Percentiles rank a stretch among this genome's conserved stretches.
Conservation (phyloP, 2,888 invertebrate species). For the Cistogaster globosa region DNA sequence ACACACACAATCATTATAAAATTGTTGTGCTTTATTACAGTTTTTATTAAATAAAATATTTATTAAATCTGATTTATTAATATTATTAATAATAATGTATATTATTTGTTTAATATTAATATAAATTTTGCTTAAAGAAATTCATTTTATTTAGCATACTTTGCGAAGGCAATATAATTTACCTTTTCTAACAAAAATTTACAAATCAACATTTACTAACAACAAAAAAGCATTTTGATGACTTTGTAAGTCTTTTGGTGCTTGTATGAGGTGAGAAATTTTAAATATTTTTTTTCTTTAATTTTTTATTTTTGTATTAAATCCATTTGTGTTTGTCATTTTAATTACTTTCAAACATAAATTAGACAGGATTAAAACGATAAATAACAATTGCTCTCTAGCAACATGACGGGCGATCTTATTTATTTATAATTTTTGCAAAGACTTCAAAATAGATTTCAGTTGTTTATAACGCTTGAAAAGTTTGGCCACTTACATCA, state of each 20-base stretch:
- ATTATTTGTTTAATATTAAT: slow-evolving; percentile 68
- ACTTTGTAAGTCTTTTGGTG: not conserved
- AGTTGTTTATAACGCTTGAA: too few relatives aligned
- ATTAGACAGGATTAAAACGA: too few relatives aligned
- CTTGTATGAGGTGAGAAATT: not conserved
- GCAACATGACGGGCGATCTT: too few relatives aligned
- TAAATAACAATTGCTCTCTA: too few relatives aligned
- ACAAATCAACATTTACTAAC: slow-evolving; percentile 65
- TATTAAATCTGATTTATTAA: slow-evolving; percentile 46
- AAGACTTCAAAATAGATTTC: too few relatives aligned
- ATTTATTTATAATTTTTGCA: too few relatives aligned
- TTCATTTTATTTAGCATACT: slow-evolving; percentile 66
- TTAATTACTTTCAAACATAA: not conserved
- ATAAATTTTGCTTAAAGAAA: slow-evolving; percentile 52
- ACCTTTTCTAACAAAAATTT: slow-evolving; percentile 52
- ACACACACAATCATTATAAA: slow-evolving; percentile 34
- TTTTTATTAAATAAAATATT: slow-evolving; percentile 28
- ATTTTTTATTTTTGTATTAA: not conserved
- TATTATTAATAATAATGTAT: slow-evolving; percentile 63
- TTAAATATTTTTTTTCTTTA: not conserved
- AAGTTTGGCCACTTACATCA: too few relatives aligned
- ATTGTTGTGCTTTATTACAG: slow-evolving; percentile 45
- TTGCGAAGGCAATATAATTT: slow-evolving; percentile 28
- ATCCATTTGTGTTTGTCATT: slow-evolving; percentile 13
- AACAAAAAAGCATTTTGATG: slow-evolving; percentile 24